Base-by-base conservation (phyloP, 1,140 invertebrate species). In the Megalonaias nervosa region DNA sequence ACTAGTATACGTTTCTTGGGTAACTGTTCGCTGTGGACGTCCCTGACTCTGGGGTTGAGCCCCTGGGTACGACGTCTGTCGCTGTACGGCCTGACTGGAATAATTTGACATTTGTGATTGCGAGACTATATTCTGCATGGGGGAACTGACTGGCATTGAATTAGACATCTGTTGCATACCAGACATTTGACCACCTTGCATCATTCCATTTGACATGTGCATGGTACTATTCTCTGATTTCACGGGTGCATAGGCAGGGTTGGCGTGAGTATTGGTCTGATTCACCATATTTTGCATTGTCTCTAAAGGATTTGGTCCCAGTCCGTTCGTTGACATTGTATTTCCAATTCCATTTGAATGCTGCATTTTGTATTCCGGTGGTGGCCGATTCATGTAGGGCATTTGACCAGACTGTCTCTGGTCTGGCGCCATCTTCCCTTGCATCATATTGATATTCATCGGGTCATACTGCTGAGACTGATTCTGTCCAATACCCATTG, bases 211-310 rank as follows among this genome's bases (percentile, higher is more conserved):
- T 48, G 67, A 77, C 60, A 77, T 73, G 62, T 83, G 78, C 58
- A 74, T 67, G 65, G 73, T 66, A 74, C 69, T 57, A 71, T 72
- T 77, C 75, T 88, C 89, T 74, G 80, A 84, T 77, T 87, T 88
- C 15, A 86, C 83, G 26, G 70, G 64, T 48, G 84, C 85, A 81
- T 89, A 89, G 48, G 81, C 81, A 23, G 84, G 61, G 26, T 78
- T 77, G 69, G 73, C 81, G 71, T 80, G 74, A 73, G 68, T 79
- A 76, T 80, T 84, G 3, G 88, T 89, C 80, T 89, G 87, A 75
- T 90, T 88, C 14, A 90, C 87, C 89, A 90, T 90, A 74, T 90
- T 89, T 79, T 90, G 89, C 84, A 90, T 90, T 57, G 89, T 90
- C 77, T 89, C 86, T 77, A 90, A 81, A 14, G 89, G 89, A 74